Conservation (phyloP, 2,888 invertebrate species). For the Parthenolecanium corni region DNA sequence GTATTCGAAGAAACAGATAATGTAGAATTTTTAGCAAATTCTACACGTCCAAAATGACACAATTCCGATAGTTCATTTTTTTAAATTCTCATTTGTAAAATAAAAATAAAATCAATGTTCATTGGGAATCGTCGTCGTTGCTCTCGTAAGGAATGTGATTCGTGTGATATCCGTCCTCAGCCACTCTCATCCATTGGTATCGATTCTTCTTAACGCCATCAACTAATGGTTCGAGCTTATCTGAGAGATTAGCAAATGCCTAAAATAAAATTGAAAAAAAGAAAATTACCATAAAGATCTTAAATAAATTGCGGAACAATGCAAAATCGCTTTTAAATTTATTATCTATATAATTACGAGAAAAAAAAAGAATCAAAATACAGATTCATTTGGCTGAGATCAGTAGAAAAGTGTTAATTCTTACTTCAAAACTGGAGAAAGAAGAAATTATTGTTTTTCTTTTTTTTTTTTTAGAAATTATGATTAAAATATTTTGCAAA, state of each 20-base stretch:
- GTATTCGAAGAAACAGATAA: too few relatives aligned
- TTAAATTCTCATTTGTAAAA: too few relatives aligned
- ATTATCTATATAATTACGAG: too few relatives aligned
- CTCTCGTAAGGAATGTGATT: conserved; percentile 2
- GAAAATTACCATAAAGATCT: background rate
- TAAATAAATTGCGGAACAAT: too few relatives aligned
- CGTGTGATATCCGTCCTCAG: conserved; percentile 37
- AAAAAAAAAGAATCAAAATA: too few relatives aligned
- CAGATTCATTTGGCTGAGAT: too few relatives aligned
- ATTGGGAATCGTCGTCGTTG: background rate
- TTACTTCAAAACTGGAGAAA: background rate
- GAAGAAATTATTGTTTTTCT: background rate
- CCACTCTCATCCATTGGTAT: conserved; percentile 69
- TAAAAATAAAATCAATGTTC: background rate
- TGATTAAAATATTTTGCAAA: background rate
- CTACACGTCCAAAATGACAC: too few relatives aligned
- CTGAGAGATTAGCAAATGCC: conserved; percentile 74
- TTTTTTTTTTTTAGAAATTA: background rate
- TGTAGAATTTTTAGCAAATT: too few relatives aligned
- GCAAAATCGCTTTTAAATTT: too few relatives aligned
- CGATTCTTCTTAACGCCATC: conserved; percentile 73
- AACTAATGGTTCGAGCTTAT: conserved; percentile 64
- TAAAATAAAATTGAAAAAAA: conserved; percentile 37
- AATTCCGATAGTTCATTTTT: too few relatives aligned
- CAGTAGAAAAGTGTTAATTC: too few relatives aligned